Evolutionary conservation across 2,113 vertebrate species (phyloP).

Genomic region (Callospermophilus lateralis): DNA sequence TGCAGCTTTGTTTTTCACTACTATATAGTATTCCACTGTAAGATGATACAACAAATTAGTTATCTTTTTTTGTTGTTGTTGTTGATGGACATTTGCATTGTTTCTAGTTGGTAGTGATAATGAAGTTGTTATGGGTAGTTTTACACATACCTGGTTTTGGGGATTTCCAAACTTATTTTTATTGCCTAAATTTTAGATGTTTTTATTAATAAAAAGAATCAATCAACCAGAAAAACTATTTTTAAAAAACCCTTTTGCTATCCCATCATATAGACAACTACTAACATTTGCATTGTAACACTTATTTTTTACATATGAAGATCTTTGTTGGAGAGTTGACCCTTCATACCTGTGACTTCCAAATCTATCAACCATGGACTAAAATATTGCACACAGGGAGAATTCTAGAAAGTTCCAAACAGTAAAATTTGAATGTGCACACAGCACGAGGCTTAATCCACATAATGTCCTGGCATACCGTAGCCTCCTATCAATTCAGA

Average conservation of each 20-base stretch:
- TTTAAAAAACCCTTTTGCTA: not conserved
- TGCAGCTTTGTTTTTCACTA: not conserved
- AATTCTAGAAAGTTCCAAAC: not conserved
- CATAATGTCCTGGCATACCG: not conserved
- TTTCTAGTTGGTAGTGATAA: not conserved
- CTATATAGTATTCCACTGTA: not conserved
- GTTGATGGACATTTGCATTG: not conserved
- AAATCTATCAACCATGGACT: not conserved
- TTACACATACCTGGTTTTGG: not conserved
- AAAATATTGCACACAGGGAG: not conserved
- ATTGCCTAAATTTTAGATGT: not conserved
- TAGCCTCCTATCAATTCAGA: not conserved
- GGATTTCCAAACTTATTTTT: not conserved
- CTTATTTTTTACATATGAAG: not conserved
- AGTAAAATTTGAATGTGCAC: not conserved
- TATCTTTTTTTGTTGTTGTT: not conserved
- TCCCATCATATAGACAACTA: not conserved
- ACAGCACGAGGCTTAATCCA: not conserved
- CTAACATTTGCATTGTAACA: not conserved
- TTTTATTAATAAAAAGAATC: constrained; percentile 42
- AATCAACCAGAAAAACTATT: not conserved
- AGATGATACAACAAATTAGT: not conserved
- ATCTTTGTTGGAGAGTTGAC: not conserved
- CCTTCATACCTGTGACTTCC: not conserved
- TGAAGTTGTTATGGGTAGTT: not conserved